These are phyloP conservation scores for Lapara coniferarum DNA, from an alignment of 2,888 invertebrate genomes.

Conservation along the genomic window DNA sequence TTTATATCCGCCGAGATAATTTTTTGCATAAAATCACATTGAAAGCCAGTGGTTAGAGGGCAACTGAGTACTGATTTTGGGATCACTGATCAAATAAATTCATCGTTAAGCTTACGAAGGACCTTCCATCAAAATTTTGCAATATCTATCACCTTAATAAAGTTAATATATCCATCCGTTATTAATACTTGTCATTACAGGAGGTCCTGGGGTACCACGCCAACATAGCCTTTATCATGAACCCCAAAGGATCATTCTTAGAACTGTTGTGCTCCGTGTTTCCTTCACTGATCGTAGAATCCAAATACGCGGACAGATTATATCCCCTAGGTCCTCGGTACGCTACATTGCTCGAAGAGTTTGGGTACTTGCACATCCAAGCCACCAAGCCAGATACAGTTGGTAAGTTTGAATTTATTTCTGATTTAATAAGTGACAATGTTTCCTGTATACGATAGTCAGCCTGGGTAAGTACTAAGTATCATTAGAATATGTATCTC, in stretches of 20 bases:
- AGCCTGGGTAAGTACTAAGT: too few relatives aligned
- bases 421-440: background rate
- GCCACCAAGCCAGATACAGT: constrained; percentile 93
- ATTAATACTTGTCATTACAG: constrained; percentile 44
- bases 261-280: constrained; percentile 77
- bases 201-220: constrained; percentile 81
- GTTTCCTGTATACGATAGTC: too few relatives aligned
- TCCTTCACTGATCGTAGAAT: constrained; percentile 83
- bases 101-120: too few relatives aligned
- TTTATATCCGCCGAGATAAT: too few relatives aligned
- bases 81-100: too few relatives aligned
- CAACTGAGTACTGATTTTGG: too few relatives aligned
- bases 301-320: constrained; percentile 51
- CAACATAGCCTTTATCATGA: constrained; percentile 82
- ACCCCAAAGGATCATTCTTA: constrained; percentile 45
- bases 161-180: too few relatives aligned
- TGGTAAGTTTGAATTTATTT: constrained; percentile 42
- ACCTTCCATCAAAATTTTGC: too few relatives aligned
- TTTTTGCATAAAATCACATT: too few relatives aligned
- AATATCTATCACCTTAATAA: background rate
- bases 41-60: too few relatives aligned
- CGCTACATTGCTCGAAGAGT: constrained; percentile 49
- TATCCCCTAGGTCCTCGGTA: constrained; percentile 54
- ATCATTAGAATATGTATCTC: too few relatives aligned
- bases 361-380: constrained; percentile 87